These are phyloP conservation scores for Herpailurus yagouaroundi DNA, from an alignment of 2,113 vertebrate species.

Conservation along the genomic window DNA sequence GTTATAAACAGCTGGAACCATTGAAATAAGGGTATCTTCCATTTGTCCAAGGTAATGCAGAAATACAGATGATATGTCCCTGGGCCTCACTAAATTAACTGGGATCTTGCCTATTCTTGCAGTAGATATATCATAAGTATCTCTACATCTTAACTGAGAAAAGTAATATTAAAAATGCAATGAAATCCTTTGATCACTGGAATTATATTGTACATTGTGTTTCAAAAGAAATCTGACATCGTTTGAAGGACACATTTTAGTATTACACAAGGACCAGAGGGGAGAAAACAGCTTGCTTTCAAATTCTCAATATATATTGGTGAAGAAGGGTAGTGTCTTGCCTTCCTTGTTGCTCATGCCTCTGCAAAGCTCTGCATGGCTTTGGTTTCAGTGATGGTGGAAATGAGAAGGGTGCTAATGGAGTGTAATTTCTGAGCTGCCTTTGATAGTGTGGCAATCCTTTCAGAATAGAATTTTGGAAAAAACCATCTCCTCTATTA, in stretches of 20 bases:
- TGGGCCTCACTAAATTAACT: neutral
- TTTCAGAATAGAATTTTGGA: neutral
- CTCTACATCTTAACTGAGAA: neutral
- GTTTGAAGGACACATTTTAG: neutral
- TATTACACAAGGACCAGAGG: neutral
- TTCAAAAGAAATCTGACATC: neutral
- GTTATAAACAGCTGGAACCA: neutral
- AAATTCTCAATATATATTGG: neutral
- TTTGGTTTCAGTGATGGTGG: neutral
- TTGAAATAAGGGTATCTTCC: neutral
- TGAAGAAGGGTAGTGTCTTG: neutral
- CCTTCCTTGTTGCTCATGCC: rapidly evolving
- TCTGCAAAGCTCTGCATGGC: neutral
- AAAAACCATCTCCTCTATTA: neutral
- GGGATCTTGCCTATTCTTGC: neutral
- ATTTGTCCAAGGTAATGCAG: neutral
- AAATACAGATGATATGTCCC: neutral
- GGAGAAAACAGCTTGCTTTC: neutral
- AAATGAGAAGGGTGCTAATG: neutral
- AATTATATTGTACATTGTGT: neutral
- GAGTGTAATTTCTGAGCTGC: neutral
- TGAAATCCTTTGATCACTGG: neutral
- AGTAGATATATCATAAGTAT: neutral
- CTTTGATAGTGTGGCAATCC: neutral
- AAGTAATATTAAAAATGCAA: neutral